phyloP scores from a whole-genome alignment of 1,140 invertebrate genomes.

The Limonius californicus region DNA sequence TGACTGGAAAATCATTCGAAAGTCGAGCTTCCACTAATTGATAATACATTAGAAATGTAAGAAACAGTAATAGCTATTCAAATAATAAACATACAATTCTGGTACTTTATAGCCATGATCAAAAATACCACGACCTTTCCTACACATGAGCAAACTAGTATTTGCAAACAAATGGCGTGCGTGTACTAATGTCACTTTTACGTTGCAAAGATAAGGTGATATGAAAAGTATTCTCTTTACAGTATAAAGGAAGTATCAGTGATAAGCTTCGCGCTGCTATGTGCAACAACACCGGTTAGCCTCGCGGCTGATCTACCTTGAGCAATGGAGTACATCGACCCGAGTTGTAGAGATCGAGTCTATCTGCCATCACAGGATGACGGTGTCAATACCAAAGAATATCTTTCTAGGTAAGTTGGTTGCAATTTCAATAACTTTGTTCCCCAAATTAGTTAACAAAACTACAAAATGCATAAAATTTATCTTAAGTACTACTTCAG shows the following conservation, averaged over 20 bases:
- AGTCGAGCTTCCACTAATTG: no score
- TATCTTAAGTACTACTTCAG: no score
- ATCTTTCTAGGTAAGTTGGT: constrained; percentile 17
- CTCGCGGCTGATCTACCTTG: background rate
- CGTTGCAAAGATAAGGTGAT: constrained; percentile 1
- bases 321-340: constrained; percentile 17
- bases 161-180: background rate
- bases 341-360: constrained; percentile 6
- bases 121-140: no score
- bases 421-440: no score
- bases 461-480: no score
- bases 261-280: background rate
- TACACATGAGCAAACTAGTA: background rate
- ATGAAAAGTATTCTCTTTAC: background rate
- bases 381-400: constrained; percentile 19
- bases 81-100: no score
- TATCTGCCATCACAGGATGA: constrained; percentile 22
- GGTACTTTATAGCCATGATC: no score
- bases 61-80: no score
- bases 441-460: no score
- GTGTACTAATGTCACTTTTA: background rate
- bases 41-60: no score
- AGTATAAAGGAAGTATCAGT: background rate
- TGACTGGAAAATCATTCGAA: no score
- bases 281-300: background rate